These are phyloP conservation scores for Cephalotes varians DNA, from an alignment of 2,888 invertebrate genomes.

Conservation along the genomic window DNA sequence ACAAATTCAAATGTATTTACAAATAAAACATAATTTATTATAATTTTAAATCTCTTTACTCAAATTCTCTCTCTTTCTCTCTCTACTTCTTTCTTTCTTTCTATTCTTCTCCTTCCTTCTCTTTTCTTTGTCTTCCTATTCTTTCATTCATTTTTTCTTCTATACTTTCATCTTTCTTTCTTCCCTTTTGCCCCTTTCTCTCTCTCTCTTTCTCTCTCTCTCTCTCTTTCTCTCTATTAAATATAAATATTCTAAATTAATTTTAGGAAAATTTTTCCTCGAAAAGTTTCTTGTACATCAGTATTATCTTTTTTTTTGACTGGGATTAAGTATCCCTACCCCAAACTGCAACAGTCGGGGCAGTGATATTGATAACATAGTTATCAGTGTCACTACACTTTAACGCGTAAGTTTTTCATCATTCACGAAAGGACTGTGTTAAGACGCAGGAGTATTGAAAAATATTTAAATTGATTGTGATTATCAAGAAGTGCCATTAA, in stretches of 20 bases:
- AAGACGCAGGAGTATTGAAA: neutral
- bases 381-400: slow-evolving; percentile 8
- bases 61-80: neutral
- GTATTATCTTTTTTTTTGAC: neutral
- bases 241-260: neutral
- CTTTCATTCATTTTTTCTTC: no score
- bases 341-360: neutral
- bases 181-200: neutral
- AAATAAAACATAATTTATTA: no score
- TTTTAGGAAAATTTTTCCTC: no score
- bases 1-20: no score
- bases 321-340: slow-evolving; percentile 1
- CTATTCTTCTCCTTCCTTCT: neutral
- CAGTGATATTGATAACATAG: slow-evolving; percentile 23
- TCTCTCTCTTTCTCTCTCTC: no score
- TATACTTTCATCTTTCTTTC: neutral
- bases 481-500: neutral
- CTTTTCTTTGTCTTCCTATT: no score
- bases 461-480: slow-evolving; percentile 3
- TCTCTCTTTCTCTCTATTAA: neutral
- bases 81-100: neutral
- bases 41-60: neutral
- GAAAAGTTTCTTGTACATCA: neutral
- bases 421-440: neutral
- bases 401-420: slow-evolving; percentile 5